Percentiles rank a stretch among this genome's conserved stretches.
Evolutionary conservation across 2,888 invertebrate genomes (phyloP).

Genomic region (Oegoconia quadripuncta): DNA sequence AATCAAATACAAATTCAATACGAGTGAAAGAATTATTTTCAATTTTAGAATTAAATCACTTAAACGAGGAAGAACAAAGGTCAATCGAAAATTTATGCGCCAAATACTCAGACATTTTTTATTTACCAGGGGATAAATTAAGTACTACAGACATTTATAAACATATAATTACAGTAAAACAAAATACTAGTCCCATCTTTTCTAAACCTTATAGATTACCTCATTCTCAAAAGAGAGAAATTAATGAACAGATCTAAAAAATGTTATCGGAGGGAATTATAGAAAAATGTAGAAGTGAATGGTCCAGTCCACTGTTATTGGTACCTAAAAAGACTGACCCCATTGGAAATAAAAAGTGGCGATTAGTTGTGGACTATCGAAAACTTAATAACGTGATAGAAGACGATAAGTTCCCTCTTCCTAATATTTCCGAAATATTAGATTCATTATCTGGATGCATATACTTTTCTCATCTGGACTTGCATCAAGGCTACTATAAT

Average conservation of each 20-base stretch:
- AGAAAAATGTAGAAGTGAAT: conserved; percentile 2
- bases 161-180: conserved; percentile 13
- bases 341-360: conserved; percentile 9
- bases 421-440: conserved; percentile 5
- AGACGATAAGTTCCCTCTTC: conserved; percentile 7
- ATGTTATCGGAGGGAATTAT: conserved; percentile 1
- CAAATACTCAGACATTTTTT: conserved; percentile 17
- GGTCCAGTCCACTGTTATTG: conserved; percentile 12
- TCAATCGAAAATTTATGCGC: conserved; percentile 9
- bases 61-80: conserved; percentile 9
- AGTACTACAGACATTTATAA: conserved; percentile 12
- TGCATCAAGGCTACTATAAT: conserved; percentile 5
- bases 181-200: conserved; percentile 13
- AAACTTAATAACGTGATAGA: conserved; percentile 1
- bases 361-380: conserved; percentile 8
- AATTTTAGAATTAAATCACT: conserved; percentile 10
- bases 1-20: background rate
- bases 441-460: conserved; percentile 4
- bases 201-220: conserved; percentile 16
- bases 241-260: conserved; percentile 13
- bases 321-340: conserved; percentile 13
- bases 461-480: conserved; percentile 8
- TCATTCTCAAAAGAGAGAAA: conserved; percentile 11
- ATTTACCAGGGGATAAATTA: conserved; percentile 16
- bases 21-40: conserved; percentile 10